These are phyloP conservation scores for Sminthurinus aureus DNA, from an alignment of 2,888 invertebrate species.

Conservation along the genomic window DNA sequence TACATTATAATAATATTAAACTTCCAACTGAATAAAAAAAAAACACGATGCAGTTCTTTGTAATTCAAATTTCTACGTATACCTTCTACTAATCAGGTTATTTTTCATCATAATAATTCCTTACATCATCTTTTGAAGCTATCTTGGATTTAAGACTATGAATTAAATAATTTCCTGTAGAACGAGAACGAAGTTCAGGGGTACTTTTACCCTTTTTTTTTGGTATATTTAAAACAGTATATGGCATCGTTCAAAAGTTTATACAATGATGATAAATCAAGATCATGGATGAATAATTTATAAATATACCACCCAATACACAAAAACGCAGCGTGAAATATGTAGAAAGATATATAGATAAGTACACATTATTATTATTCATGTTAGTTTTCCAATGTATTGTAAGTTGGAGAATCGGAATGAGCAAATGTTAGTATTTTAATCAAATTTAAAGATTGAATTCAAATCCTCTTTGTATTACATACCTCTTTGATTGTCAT, in stretches of 20 bases:
- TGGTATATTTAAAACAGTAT: constrained; percentile 12
- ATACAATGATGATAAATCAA: constrained; percentile 10
- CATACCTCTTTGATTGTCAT: constrained; percentile 90
- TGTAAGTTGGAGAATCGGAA: too few relatives aligned
- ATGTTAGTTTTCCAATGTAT: too few relatives aligned
- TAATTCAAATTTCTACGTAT: too few relatives aligned
- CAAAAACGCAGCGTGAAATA: constrained; percentile 18
- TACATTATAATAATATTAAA: too few relatives aligned
- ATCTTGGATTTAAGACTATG: constrained; percentile 88
- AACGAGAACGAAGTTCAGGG: constrained; percentile 88
- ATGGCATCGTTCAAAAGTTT: constrained; percentile 22
- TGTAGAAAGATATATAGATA: neutral
- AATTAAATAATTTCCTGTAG: constrained; percentile 90
- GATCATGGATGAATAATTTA: neutral
- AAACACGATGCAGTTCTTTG: too few relatives aligned
- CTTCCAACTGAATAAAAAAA: too few relatives aligned
- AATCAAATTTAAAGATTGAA: neutral
- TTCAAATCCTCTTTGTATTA: neutral
- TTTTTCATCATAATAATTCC: constrained; percentile 63
- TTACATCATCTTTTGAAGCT: constrained; percentile 88
- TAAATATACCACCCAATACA: neutral
- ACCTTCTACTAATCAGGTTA: neutral
- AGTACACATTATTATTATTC: neutral
- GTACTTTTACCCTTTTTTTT: constrained; percentile 81
- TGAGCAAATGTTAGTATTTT: too few relatives aligned